Evolutionary conservation across 2,797 vertebrate species (phyloP).

Genomic region (Gouania willdenowi): DNA sequence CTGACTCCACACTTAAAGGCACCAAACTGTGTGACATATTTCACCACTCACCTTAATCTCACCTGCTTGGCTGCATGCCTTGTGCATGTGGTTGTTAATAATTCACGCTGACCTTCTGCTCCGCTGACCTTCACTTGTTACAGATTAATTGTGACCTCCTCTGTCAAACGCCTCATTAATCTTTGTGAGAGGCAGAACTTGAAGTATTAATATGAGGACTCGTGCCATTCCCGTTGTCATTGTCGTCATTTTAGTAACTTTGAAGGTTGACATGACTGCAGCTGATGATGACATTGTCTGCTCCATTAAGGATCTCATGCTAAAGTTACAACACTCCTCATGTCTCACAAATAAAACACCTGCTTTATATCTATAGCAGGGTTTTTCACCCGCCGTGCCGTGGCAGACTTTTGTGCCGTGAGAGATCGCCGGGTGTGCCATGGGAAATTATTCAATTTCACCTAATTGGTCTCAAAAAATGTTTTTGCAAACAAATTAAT

Average conservation of each 20-base stretch:
- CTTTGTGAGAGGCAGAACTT: conserved; percentile 28
- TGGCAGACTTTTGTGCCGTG: no score
- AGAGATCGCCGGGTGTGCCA: no score
- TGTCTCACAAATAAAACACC: no score
- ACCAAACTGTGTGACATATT: conserved; percentile 41
- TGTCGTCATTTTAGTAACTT: conserved; percentile 11
- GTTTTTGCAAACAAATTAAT: no score
- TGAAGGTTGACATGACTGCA: conserved; percentile 1
- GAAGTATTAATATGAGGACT: conserved; percentile 32
- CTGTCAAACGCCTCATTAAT: conserved; percentile 44
- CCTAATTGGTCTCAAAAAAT: no score
- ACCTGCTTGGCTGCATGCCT: conserved; percentile 39
- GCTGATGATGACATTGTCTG: no score
- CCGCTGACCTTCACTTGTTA: conserved; percentile 58
- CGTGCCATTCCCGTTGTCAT: conserved; percentile 23
- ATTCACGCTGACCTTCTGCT: conserved; percentile 63
- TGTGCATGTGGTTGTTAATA: conserved; percentile 54
- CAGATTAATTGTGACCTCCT: conserved; percentile 60
- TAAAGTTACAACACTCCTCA: no score
- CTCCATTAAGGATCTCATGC: no score
- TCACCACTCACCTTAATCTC: conserved; percentile 46
- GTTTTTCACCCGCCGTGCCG: no score
- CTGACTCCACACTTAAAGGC: background rate
- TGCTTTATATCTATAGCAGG: no score
- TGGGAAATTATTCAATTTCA: no score